phyloP scores from a whole-genome alignment of 1,140 invertebrate species.

The Cydia pomonella region DNA sequence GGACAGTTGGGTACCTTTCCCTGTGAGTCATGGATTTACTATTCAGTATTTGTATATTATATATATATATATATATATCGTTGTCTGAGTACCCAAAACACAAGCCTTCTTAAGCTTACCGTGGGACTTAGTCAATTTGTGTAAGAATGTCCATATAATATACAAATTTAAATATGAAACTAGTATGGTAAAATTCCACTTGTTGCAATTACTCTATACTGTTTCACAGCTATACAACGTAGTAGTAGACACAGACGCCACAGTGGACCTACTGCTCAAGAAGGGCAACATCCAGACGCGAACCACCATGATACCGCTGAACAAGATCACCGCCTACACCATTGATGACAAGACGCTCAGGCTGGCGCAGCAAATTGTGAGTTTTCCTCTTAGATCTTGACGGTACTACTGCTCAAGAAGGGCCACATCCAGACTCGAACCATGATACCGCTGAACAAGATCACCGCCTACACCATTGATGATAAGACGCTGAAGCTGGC shows the following conservation, averaged over 20 bases:
- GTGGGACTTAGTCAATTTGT: too few relatives aligned
- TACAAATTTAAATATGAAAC: too few relatives aligned
- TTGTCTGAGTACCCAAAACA: too few relatives aligned
- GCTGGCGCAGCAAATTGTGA: slow-evolving; percentile 88
- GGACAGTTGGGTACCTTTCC: too few relatives aligned
- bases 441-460: slow-evolving; percentile 96
- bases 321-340: slow-evolving; percentile 88
- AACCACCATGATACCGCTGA: slow-evolving; percentile 95
- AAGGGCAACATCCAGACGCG: slow-evolving; percentile 89
- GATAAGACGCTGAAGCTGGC: slow-evolving; percentile 84
- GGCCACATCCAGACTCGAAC: slow-evolving; percentile 90
- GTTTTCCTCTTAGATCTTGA: too few relatives aligned
- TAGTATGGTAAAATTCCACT: slow-evolving; percentile 25
- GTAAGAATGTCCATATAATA: too few relatives aligned
- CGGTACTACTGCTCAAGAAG: slow-evolving; percentile 89
- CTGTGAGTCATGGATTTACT: too few relatives aligned
- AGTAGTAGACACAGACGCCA: slow-evolving; percentile 93
- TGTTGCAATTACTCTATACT: background rate
- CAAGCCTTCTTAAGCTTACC: too few relatives aligned
- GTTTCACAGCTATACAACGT: slow-evolving; percentile 91
- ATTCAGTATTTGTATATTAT: too few relatives aligned
- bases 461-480: slow-evolving; percentile 84
- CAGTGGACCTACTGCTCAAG: slow-evolving; percentile 92
- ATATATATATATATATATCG: too few relatives aligned
- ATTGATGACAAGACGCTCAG: slow-evolving; percentile 84